These are phyloP conservation scores for Pararge aegeria DNA, from an alignment of 1,140 invertebrate species.

Conservation along the genomic window DNA sequence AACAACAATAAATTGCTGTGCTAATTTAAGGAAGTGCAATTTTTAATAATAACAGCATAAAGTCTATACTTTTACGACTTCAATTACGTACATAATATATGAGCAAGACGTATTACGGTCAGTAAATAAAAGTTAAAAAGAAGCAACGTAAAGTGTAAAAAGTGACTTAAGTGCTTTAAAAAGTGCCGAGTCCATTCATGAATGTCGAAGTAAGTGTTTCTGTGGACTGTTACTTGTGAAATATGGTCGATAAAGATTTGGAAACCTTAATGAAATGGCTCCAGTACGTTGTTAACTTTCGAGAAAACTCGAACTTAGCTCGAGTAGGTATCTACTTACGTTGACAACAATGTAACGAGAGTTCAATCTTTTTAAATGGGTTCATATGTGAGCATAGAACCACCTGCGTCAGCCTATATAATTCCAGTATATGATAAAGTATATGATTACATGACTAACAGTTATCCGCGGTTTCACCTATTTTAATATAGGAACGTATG, in stretches of 20 bases:
- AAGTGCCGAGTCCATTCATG: slow-evolving; percentile 10
- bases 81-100: slow-evolving; percentile 6
- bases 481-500: too few relatives aligned
- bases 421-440: too few relatives aligned
- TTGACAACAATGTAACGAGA: neutral
- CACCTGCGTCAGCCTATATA: too few relatives aligned
- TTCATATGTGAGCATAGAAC: too few relatives aligned
- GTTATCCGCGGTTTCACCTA: too few relatives aligned
- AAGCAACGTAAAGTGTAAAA: neutral
- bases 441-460: too few relatives aligned
- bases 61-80: slow-evolving; percentile 1
- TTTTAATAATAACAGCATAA: neutral
- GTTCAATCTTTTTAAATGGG: too few relatives aligned
- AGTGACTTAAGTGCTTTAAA: slow-evolving; percentile 1
- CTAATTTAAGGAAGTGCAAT: neutral
- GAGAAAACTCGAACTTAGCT: neutral
- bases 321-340: neutral
- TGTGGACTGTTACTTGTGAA: slow-evolving; percentile 17
- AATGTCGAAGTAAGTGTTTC: slow-evolving; percentile 22
- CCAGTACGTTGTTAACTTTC: neutral
- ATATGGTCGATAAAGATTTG: slow-evolving; percentile 30
- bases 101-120: neutral
- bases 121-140: slow-evolving; percentile 1
- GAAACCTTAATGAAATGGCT: slow-evolving; percentile 19
- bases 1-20: neutral